Conservation (phyloP, 2,113 vertebrate species). For the Pterocles orientalis region DNA sequence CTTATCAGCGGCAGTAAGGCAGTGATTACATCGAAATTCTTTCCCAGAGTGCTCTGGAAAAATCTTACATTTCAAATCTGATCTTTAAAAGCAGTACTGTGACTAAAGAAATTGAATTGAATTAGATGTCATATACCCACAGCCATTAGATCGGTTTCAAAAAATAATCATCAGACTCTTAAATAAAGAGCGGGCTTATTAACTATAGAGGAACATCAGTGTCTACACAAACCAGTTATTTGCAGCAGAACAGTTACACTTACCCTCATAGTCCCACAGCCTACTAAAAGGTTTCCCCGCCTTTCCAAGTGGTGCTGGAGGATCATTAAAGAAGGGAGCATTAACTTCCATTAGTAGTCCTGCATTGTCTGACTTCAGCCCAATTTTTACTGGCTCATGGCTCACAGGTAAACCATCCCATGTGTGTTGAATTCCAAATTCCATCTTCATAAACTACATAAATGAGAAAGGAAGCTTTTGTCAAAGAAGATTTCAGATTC, state of each 20-base stretch:
- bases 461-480: not conserved
- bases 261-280: constrained; percentile 93
- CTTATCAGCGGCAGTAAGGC: no score
- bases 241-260: constrained; percentile 17
- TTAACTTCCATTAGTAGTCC: constrained; percentile 82
- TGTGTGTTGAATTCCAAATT: constrained; percentile 82
- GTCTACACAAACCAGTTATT: not conserved
- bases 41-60: not conserved
- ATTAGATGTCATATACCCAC: not conserved
- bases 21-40: not conserved
- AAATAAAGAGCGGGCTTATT: not conserved
- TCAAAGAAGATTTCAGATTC: not conserved
- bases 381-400: constrained; percentile 79
- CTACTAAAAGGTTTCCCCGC: constrained; percentile 80
- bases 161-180: not conserved
- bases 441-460: constrained; percentile 69
- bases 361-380: constrained; percentile 71
- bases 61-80: not conserved
- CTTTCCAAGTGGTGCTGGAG: constrained; percentile 79
- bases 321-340: constrained; percentile 89
- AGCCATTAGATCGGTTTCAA: not conserved
- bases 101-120: not conserved
- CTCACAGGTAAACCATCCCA: constrained; percentile 84
- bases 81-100: not conserved
- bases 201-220: not conserved